Evolutionary conservation across 2,888 invertebrate genomes (phyloP).

Genomic region (Odontocolon sp.): DNA sequence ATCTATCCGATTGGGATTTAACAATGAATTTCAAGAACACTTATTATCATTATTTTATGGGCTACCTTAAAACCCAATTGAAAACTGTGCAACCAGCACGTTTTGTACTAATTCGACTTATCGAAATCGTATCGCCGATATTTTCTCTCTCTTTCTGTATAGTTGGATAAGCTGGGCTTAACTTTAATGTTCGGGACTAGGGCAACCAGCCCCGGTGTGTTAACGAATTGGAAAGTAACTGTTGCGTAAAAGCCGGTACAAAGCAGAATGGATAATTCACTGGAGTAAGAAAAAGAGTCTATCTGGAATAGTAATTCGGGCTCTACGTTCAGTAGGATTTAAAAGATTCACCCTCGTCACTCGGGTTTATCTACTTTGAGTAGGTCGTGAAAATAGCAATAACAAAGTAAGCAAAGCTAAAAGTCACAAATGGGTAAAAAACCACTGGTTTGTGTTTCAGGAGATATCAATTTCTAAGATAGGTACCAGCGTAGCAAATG

Average conservation of each 20-base stretch:
- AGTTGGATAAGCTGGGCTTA: conserved; percentile 36
- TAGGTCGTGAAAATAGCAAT: conserved; percentile 27
- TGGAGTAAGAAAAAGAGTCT: conserved; percentile 6
- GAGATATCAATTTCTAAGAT: background rate
- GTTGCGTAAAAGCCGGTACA: conserved; percentile 35
- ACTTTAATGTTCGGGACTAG: conserved; percentile 37
- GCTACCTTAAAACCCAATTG: conserved; percentile 26
- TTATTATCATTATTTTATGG: conserved; percentile 35
- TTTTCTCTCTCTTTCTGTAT: conserved; percentile 8
- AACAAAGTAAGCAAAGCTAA: background rate
- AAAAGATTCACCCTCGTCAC: conserved; percentile 54
- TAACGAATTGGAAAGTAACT: conserved; percentile 42
- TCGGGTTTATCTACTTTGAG: conserved; percentile 40
- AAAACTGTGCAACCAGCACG: conserved; percentile 12
- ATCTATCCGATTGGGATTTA: conserved; percentile 28
- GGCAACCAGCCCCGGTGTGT: conserved; percentile 30
- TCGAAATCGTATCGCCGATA: conserved; percentile 51
- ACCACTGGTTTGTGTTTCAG: background rate
- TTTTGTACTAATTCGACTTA: conserved; percentile 40
- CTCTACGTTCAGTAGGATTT: conserved; percentile 15
- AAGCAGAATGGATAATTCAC: conserved; percentile 17
- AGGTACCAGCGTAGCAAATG: too few relatives aligned
- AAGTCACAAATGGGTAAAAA: conserved; percentile 6
- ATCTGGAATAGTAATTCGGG: conserved; percentile 37
- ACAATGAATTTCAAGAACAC: conserved; percentile 22